phyloP scores from a whole-genome alignment of 1,140 invertebrate genomes.

The Drosophila arawakana region DNA sequence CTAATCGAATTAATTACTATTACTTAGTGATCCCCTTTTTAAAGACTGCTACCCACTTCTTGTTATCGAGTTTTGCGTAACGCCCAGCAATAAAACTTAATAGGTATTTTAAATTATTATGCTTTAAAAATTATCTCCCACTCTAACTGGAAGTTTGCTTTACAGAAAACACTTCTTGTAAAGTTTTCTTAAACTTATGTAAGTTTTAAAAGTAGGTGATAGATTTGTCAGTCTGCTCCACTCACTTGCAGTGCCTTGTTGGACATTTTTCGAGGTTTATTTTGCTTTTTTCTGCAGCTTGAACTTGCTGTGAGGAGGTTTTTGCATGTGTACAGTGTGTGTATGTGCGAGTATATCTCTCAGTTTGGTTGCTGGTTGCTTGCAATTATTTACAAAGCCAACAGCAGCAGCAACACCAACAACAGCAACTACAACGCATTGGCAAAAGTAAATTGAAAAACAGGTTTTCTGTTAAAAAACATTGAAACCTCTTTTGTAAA shows the following conservation, averaged over 20 bases:
- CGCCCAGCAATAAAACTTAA: too few relatives aligned
- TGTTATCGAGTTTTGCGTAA: background rate
- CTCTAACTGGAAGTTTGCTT: too few relatives aligned
- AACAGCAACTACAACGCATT: slow-evolving; percentile 56
- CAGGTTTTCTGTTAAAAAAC: slow-evolving; percentile 74
- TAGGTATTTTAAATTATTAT: too few relatives aligned
- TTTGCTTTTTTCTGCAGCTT: slow-evolving; percentile 24
- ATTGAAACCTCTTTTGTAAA: slow-evolving; percentile 81
- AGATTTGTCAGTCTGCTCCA: background rate
- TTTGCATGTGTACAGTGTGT: slow-evolving; percentile 38
- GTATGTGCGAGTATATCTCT: slow-evolving; percentile 38
- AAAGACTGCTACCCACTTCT: background rate
- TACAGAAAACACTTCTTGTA: background rate
- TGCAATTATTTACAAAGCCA: slow-evolving; percentile 81
- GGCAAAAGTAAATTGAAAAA: slow-evolving; percentile 75
- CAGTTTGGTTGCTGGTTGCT: slow-evolving; percentile 61
- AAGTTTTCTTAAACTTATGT: background rate
- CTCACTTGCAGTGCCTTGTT: slow-evolving; percentile 5
- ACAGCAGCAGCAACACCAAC: slow-evolving; percentile 49
- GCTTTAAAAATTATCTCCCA: background rate
- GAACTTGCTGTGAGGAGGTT: slow-evolving; percentile 41
- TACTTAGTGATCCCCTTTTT: background rate
- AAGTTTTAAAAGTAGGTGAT: background rate
- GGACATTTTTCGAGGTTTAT: slow-evolving; percentile 17
- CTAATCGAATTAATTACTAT: too few relatives aligned